phyloP scores from a whole-genome alignment of 2,888 invertebrate species.

The Andrena dorsata region DNA sequence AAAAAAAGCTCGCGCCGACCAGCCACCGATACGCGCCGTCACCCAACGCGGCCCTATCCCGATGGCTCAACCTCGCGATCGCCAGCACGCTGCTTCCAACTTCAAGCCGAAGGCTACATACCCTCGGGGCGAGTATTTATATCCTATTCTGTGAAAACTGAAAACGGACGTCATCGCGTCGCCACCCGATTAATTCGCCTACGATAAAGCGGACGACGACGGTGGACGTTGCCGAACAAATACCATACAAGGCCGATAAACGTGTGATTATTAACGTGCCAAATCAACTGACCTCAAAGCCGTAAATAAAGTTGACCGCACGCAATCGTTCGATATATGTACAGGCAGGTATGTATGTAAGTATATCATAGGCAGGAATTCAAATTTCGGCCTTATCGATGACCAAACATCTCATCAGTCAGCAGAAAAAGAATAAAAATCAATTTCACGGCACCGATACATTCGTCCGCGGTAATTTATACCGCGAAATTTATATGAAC shows the following conservation, averaged over 20 bases:
- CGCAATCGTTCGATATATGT: constrained; percentile 42
- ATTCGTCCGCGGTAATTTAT: not conserved
- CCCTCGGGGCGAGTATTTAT: not conserved
- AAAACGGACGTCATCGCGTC: no score
- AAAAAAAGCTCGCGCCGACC: constrained; percentile 3
- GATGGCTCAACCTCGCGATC: not conserved
- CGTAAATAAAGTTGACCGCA: constrained; percentile 61
- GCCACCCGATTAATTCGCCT: not conserved
- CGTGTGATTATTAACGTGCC: constrained; percentile 56
- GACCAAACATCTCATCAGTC: not conserved
- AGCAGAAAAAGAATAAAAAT: not conserved
- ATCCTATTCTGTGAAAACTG: not conserved
- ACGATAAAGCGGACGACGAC: not conserved
- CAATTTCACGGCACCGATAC: not conserved
- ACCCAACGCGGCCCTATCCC: constrained; percentile 3
- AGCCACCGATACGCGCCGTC: constrained; percentile 2
- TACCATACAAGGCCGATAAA: constrained; percentile 44
- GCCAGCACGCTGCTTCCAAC: not conserved
- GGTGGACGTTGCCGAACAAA: constrained; percentile 4
- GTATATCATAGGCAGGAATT: constrained; percentile 43
- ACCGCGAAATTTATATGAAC: not conserved
- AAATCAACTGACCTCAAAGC: constrained; percentile 58
- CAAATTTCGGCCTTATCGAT: constrained; percentile 29
- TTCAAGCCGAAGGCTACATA: not conserved
- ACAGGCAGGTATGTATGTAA: not conserved